Conservation (phyloP, 2,113 vertebrate species). For the Misgurnus anguillicaudatus region DNA sequence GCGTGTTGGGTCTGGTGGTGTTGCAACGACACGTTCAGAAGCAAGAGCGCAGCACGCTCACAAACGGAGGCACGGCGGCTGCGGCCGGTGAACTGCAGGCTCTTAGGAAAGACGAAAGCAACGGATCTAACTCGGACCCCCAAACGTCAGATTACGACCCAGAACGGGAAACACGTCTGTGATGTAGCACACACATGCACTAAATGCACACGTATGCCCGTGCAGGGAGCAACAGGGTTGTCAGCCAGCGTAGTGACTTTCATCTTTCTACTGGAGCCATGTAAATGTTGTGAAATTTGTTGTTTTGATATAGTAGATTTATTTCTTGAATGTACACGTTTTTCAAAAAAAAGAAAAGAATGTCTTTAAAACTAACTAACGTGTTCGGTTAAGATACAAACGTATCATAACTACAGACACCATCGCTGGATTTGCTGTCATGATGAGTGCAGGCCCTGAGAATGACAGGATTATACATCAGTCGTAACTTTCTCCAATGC, state of each 20-base stretch:
- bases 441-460: neutral
- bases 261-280: constrained; percentile 61
- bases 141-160: constrained; percentile 70
- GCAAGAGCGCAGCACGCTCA: constrained; percentile 63
- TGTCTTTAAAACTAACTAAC: constrained; percentile 31
- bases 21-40: constrained; percentile 75
- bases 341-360: constrained; percentile 24
- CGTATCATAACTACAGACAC: neutral
- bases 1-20: constrained; percentile 76
- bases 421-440: constrained; percentile 6
- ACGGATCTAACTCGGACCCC: constrained; percentile 68
- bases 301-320: constrained; percentile 33
- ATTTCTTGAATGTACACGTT: constrained; percentile 49
- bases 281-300: constrained; percentile 57
- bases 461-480: neutral
- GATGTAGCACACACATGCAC: constrained; percentile 56
- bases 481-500: constrained; percentile 13
- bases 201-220: neutral
- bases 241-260: neutral
- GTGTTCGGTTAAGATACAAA: constrained; percentile 6
- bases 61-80: constrained; percentile 58
- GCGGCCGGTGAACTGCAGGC: constrained; percentile 64
- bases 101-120: constrained; percentile 73
- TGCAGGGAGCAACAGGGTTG: constrained; percentile 30
- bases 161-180: constrained; percentile 85